Percentiles rank a stretch among this genome's conserved stretches.
Evolutionary conservation across 2,888 invertebrate species (phyloP).

Genomic region (Hydraecia micacea): DNA sequence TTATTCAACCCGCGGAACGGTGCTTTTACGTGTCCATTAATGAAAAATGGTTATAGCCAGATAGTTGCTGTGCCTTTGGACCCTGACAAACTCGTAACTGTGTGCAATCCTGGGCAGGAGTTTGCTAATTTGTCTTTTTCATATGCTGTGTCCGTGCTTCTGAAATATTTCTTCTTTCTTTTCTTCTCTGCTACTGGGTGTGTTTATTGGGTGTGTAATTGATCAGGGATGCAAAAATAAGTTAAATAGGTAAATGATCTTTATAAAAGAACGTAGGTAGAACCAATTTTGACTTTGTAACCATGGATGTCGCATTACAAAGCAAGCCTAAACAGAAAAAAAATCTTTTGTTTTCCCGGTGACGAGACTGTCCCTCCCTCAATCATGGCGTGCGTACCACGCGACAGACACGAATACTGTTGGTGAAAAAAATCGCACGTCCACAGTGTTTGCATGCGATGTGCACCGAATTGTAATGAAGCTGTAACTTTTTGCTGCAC

Average conservation of each 20-base stretch:
- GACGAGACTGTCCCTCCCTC: not conserved
- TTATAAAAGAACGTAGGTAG: not conserved
- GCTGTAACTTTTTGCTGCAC: conserved; percentile 64
- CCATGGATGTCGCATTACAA: not conserved
- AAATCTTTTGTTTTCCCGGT: not conserved
- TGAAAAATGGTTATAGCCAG: not conserved
- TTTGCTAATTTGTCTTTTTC: not conserved
- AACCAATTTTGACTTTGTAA: not conserved
- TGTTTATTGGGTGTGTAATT: too few relatives aligned
- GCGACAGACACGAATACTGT: conserved; percentile 66
- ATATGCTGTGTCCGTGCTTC: not conserved
- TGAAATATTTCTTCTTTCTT: not conserved
- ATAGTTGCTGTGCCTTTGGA: not conserved
- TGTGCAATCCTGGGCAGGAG: not conserved
- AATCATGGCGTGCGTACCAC: conserved; percentile 34
- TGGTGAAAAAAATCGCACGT: conserved; percentile 69
- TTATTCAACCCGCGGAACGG: conserved; percentile 13
- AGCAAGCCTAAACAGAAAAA: not conserved
- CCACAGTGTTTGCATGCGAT: conserved; percentile 73
- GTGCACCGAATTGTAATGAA: conserved; percentile 74
- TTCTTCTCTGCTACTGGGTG: not conserved
- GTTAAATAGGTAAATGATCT: not conserved
- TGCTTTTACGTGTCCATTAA: not conserved
- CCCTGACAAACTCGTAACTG: not conserved
- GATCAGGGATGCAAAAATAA: not conserved